A percentile compares a stretch with the other conserved stretches of the same genome.
Evolutionary conservation across 2,113 vertebrate genomes (phyloP).

Genomic region (Daboia siamensis): DNA sequence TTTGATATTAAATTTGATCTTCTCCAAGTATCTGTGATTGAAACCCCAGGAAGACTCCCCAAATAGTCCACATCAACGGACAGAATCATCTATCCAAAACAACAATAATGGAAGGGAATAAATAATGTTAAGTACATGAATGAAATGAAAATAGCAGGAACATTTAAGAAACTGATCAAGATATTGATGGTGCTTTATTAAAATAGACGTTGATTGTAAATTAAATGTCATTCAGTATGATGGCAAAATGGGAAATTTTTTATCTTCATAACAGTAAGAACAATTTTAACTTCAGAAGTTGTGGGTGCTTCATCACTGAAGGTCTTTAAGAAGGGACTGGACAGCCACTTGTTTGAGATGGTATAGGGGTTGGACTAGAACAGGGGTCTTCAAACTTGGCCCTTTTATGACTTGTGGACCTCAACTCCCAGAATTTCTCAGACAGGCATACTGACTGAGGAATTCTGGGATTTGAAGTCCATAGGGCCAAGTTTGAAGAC

Average conservation of each 20-base stretch:
- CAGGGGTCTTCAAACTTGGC: too few species aligned
- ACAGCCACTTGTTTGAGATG: not conserved
- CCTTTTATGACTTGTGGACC: too few species aligned
- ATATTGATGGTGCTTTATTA: not conserved
- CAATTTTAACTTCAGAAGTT: not conserved
- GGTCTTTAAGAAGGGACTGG: not conserved
- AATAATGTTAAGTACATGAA: not conserved
- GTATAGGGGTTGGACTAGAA: not conserved
- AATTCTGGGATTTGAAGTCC: too few species aligned
- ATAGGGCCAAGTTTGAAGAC: too few species aligned
- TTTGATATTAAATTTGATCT: not conserved
- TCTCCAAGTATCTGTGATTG: not conserved
- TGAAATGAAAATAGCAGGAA: not conserved
- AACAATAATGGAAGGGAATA: not conserved
- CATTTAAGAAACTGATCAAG: not conserved
- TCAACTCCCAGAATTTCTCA: too few species aligned
- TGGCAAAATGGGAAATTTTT: not conserved
- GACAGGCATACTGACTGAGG: too few species aligned
- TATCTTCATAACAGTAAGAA: not conserved
- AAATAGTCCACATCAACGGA: not conserved
- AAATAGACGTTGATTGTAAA: not conserved
- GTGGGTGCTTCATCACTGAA: not conserved
- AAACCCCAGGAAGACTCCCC: not conserved
- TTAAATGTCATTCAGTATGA: not conserved
- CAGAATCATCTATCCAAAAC: not conserved